Evolutionary conservation across 2,113 vertebrate species (phyloP).

Genomic region (Hoplias malabaricus): DNA sequence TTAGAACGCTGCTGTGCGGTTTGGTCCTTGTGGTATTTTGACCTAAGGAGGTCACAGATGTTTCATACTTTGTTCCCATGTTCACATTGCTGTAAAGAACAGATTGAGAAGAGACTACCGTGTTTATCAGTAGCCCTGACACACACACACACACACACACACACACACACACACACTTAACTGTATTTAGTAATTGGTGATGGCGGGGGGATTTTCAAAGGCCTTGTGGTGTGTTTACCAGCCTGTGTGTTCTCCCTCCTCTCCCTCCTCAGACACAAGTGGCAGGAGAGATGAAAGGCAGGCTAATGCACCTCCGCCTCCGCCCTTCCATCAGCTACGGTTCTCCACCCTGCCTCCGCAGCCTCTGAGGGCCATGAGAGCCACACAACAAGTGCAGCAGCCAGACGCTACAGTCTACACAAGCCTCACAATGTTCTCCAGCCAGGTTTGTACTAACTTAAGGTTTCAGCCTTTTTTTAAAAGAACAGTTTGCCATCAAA

Average conservation of each 20-base stretch:
- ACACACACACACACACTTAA: conserved; percentile 22
- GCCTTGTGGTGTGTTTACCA: conserved; percentile 58
- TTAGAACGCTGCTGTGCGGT: too few relatives aligned
- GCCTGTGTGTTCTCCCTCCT: conserved; percentile 41
- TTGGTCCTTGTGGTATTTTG: too few relatives aligned
- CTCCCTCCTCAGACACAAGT: conserved; percentile 52
- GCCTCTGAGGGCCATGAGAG: background rate
- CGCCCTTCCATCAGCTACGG: conserved; percentile 48
- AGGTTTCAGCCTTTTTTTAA: too few relatives aligned
- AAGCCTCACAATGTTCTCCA: too few relatives aligned
- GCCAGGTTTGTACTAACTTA: too few relatives aligned
- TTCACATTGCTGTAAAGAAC: background rate
- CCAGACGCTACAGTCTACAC: too few relatives aligned
- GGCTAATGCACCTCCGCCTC: conserved; percentile 58
- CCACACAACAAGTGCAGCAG: background rate
- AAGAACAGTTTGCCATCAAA: too few relatives aligned
- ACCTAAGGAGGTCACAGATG: too few relatives aligned
- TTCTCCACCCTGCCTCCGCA: background rate
- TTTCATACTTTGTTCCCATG: too few relatives aligned
- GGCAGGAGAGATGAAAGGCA: conserved; percentile 61
- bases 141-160: background rate
- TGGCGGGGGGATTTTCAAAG: conserved; percentile 62
- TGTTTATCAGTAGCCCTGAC: background rate
- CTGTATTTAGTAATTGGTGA: conserved; percentile 55
- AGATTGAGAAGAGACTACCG: background rate